A percentile compares a stretch with the other conserved stretches of the same genome.
Evolutionary conservation across 2,797 vertebrate species (phyloP).

Genomic region (Limnodromus scolopaceus): DNA sequence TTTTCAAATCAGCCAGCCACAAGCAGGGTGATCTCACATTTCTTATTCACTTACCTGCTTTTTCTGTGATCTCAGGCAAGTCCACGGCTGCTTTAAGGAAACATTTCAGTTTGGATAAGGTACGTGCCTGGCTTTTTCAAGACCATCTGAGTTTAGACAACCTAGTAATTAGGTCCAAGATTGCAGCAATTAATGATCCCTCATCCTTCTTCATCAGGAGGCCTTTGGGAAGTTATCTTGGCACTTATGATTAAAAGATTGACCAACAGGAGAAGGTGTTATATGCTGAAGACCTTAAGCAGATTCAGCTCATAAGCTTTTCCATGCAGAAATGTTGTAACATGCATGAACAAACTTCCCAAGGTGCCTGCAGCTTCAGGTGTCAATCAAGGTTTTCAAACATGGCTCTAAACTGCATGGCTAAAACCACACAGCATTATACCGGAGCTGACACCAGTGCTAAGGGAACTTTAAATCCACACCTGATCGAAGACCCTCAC

Average conservation of each 20-base stretch:
- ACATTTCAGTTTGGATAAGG: neutral
- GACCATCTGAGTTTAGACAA: neutral
- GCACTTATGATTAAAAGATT: neutral
- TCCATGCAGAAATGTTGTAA: neutral
- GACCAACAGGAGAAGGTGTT: neutral
- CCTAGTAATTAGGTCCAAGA: neutral
- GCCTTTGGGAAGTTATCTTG: neutral
- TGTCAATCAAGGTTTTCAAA: neutral
- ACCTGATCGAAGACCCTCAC: neutral
- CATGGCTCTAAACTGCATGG: neutral
- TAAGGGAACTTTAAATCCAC: neutral
- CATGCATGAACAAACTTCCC: neutral
- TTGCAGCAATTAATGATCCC: neutral
- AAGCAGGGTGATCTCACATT: neutral
- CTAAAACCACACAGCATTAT: neutral
- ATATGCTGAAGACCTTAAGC: neutral
- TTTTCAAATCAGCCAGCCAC: neutral
- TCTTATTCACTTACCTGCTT: neutral
- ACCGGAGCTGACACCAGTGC: neutral
- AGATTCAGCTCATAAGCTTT: neutral
- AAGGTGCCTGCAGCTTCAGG: neutral
- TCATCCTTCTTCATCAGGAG: neutral
- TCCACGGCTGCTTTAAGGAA: neutral
- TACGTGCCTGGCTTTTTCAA: neutral
- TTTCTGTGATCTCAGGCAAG: neutral